Base-by-base conservation (phyloP, 2,888 invertebrate genomes). In the Oxycera nigricornis region DNA sequence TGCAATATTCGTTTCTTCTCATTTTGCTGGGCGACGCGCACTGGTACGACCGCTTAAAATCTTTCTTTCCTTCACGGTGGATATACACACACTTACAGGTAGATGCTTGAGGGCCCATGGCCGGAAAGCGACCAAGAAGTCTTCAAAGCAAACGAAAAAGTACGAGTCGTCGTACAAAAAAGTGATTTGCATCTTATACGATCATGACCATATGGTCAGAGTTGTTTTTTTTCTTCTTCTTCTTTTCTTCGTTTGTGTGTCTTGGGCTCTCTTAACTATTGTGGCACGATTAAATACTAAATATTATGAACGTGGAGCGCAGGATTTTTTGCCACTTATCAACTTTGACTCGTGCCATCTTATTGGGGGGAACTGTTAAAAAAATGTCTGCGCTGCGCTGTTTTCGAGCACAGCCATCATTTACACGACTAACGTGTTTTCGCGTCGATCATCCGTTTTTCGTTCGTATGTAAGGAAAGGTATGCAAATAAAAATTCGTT, bases 271-370 rank as follows among this genome's bases (percentile, higher is more conserved):
- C 22, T 24, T 55, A 55, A 70, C 55, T 35, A 70, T 70, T 55
- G 17, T 14, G 30, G 52, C 70, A 30, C 52, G 70, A 70, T 70
- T 70, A 70, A 35, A 70, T 70, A 24, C 70, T 70, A 70, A 70
- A 70, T 70, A 14, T 28, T 70, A 55, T 70, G 70, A 70, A 70
- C 70, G 30, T 55, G 55, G 52, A 31, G 35, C 9, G 55, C 22
- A 31, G 52, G 52, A 31, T 20, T 52, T 70, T 70, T 70, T 17
- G 30, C 55, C 52, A 52, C 70, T 31, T 55, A 68, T 70, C 28
- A 70, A 70, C 52, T 70, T 70, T 70, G 70, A 70, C 70, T 70
- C 70, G 70, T 70, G 70, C 70, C 70, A 70, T 70, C 50, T 65
- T 41, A 41, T 65, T 26, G 65, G 30, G 6, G 30, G 22, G 55